phyloP scores from a whole-genome alignment of 2,797 vertebrate genomes.

The Hafferia zeledoni region DNA sequence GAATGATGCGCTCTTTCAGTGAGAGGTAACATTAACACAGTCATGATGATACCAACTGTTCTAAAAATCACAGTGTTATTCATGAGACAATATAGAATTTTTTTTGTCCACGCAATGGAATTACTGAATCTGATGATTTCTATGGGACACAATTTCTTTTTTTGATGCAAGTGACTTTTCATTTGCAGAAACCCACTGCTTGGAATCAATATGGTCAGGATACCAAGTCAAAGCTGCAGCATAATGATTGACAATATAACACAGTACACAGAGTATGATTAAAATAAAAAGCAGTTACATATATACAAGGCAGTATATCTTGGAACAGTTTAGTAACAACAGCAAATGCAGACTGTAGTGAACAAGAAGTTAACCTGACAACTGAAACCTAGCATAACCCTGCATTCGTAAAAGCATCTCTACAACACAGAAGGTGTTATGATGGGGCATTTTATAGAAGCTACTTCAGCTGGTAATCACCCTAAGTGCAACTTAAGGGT shows the following conservation, averaged over 20 bases:
- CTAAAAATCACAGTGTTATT: conserved; percentile 42
- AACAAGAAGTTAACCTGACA: conserved; percentile 69
- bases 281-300: conserved; percentile 65
- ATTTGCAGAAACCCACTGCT: conserved; percentile 33
- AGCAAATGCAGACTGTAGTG: conserved; percentile 54
- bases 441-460: conserved; percentile 55
- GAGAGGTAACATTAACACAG: neutral
- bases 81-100: neutral
- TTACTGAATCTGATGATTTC: conserved; percentile 1
- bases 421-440: conserved; percentile 53
- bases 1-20: neutral
- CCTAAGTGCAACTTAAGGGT: conserved; percentile 17
- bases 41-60: neutral
- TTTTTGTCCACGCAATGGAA: neutral
- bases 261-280: conserved; percentile 60
- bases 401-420: conserved; percentile 57
- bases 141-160: conserved; percentile 2
- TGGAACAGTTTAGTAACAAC: conserved; percentile 59
- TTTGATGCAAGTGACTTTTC: neutral
- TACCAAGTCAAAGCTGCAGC: conserved; percentile 69
- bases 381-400: conserved; percentile 55
- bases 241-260: conserved; percentile 35
- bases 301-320: conserved; percentile 56
- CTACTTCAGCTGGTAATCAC: conserved; percentile 50
- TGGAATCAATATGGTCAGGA: conserved; percentile 52